Base-by-base conservation (phyloP, 2,797 vertebrate species). In the Neosilurus mollespiculum region DNA sequence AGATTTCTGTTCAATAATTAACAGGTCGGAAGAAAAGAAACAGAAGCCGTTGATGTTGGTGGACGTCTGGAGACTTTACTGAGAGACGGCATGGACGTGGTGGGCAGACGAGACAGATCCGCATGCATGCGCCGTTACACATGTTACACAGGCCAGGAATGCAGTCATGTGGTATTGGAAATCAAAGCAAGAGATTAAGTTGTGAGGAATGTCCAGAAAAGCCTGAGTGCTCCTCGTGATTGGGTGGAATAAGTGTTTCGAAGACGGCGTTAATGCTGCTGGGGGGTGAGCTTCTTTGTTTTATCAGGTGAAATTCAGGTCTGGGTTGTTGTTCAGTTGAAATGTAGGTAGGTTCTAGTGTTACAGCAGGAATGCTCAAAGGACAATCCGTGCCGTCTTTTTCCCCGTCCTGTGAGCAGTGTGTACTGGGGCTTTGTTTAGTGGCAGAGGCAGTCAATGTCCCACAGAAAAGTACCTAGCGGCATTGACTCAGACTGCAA, bases 401-500 rank as follows among this genome's bases (percentile, higher is more conserved):
- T 86, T 56, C 83, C 72, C 58, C 80, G 86, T 85, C 81, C 87
- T 86, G 83, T 84, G 72, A 83, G 82, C 24, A 83, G 80, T 83
- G 75, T 81, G 78, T 78, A 71, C 71, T 64, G 76, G 49, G 78
- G 81, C 81, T 85, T 88, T 90, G 88, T 90, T 87, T 87, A 81
- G 89, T 84, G 83, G 77, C 87, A 77, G 83, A 90, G 86, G 86
- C 90, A 85, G 85, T 84, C 76, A 76, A 58, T 58, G 85, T 85
- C 86, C 81, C 80, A 88, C 88, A 90, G 88, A 86, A 87, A 87
- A 88, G 85, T 88, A 86, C 87, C 89, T 87, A 86, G 87, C 80
- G 83, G 85, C 86, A 78, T 89, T 92, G 90, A 92, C 89, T 92
- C 89, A 90, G 84, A 79, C 86, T 87, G 83, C 83, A 87, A 87